These are phyloP conservation scores for Dendroctonus valens DNA, from an alignment of 1,140 invertebrate genomes.

Conservation along the genomic window DNA sequence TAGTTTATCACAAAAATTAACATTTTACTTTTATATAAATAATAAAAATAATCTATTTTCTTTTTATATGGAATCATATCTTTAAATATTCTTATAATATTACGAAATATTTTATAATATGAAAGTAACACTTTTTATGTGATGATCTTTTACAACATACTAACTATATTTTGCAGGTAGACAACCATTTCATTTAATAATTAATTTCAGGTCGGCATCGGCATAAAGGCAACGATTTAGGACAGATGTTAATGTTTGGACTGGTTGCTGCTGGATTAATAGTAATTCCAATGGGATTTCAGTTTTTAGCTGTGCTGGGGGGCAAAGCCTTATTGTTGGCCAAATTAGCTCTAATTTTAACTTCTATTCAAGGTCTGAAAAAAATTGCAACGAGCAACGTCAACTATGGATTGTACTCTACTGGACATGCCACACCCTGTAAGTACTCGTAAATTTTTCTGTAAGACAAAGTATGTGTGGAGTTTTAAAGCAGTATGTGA, in stretches of 20 bases:
- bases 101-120: no score
- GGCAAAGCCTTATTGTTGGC: constrained; percentile 73
- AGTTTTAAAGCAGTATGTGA: no score
- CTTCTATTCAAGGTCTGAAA: constrained; percentile 74
- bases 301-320: constrained; percentile 72
- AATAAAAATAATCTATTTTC: no score
- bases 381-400: constrained; percentile 48
- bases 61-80: no score
- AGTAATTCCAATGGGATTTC: constrained; percentile 72
- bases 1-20: no score
- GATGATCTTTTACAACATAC: no score
- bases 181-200: no score
- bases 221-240: constrained; percentile 48
- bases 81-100: no score
- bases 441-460: constrained; percentile 13
- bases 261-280: constrained; percentile 68
- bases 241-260: constrained; percentile 72
- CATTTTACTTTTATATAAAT: no score
- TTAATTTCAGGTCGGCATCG: constrained; percentile 25
- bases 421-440: constrained; percentile 31
- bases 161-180: no score
- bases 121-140: no score
- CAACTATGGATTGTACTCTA: constrained; percentile 47
- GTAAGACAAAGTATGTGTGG: no score
- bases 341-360: constrained; percentile 73